A percentile compares a stretch with the other conserved stretches of the same genome.
Evolutionary conservation across 2,797 vertebrate genomes (phyloP).

Genomic region (Zenarchopterus dispar): DNA sequence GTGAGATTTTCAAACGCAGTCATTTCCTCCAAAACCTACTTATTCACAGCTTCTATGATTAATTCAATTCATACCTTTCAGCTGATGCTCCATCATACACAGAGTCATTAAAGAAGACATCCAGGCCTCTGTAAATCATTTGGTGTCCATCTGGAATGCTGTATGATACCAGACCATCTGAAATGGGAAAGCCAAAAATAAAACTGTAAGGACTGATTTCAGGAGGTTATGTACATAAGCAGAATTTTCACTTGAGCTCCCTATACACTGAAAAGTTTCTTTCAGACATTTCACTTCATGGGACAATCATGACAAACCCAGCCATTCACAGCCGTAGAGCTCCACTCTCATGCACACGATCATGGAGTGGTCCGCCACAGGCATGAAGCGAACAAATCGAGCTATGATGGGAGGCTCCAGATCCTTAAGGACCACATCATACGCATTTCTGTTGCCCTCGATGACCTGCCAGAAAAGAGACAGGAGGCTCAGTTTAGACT

Average conservation of each 20-base stretch:
- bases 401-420: conserved; percentile 94
- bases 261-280: too few relatives aligned
- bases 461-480: conserved; percentile 83
- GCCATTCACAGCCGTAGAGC: conserved; percentile 95
- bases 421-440: conserved; percentile 94
- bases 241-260: background rate
- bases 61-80: conserved; percentile 84
- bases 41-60: background rate
- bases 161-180: conserved; percentile 95
- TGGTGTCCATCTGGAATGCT: conserved; percentile 91
- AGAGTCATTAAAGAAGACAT: conserved; percentile 93
- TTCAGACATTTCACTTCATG: background rate
- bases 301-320: conserved; percentile 83
- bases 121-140: conserved; percentile 85
- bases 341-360: conserved; percentile 96
- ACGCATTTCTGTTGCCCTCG: conserved; percentile 94
- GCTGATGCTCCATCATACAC: conserved; percentile 91
- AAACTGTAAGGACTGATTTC: background rate
- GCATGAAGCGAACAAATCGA: conserved; percentile 93
- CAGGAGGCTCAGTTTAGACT: background rate
- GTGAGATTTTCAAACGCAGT: too few relatives aligned
- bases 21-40: too few relatives aligned
- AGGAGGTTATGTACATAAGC: background rate
- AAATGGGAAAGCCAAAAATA: conserved; percentile 22
- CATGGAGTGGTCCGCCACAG: conserved; percentile 92